Base-by-base conservation (phyloP, 1,140 invertebrate genomes). In the Antheraea mylitta region DNA sequence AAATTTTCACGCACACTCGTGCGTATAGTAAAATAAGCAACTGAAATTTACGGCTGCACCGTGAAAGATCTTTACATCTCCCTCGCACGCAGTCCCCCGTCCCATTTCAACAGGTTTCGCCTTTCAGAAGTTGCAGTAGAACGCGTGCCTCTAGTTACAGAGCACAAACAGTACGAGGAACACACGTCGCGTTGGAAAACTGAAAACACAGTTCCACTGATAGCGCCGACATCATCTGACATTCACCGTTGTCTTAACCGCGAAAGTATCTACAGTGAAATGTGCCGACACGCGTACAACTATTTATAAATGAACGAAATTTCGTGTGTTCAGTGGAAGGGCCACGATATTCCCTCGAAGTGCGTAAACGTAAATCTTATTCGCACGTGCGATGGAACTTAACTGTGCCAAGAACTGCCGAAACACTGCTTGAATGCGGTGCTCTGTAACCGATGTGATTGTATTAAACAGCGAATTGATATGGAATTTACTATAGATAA, bases 91-190 rank as follows among this genome's bases (percentile, higher is more conserved):
- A 79, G 80, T 77, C 76, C 72, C 74, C 85, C 75, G 82, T 89
- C 83, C 87, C 78, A 90, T 89, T 91, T 91, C 89, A 91, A 91
- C 89, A 91, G 89, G 89, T 91, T 91, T 90, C 87, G 87, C 85
- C 81, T 91, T 91, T 91, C 88, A 89, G 86, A 77, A 81, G 81
- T 87, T 83, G 86, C 87, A 89, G 81, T 82, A 70, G 81, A 86
- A 85, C 83, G 86, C 85, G 89, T 90, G 88, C 82, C 85, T 83
- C 77, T 89, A 89, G 88, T 91, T 88, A 86, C 87, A 75, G 84
- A 83, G 87, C 85, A 87, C 87, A 89, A 89, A 90, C 86, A 86
- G 86, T 81, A 78, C 82, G 83, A 77, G 70, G 79, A 81, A 86
- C 86, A 91, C 89, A 89, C 87, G 87, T 90, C 86, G 82, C 82